Conservation (phyloP, 2,888 invertebrate genomes). For the Brachylomia viminalis region DNA sequence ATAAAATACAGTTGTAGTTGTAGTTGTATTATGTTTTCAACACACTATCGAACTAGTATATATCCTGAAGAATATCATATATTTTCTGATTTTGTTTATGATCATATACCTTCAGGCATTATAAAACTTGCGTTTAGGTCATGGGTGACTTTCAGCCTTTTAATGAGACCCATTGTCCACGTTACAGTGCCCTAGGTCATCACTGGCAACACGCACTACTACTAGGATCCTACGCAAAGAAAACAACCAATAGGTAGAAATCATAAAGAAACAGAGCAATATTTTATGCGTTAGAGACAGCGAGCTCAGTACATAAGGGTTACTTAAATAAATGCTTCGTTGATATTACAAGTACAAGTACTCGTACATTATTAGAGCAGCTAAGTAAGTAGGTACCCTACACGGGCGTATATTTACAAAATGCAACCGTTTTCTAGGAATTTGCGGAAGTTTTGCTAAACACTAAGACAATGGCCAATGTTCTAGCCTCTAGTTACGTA, state of each 20-base stretch:
- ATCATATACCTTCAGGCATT: too few relatives aligned
- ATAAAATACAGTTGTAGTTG: too few relatives aligned
- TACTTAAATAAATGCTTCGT: not conserved
- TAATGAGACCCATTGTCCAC: not conserved
- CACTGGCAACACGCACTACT: not conserved
- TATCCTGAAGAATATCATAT: too few relatives aligned
- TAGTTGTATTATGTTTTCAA: too few relatives aligned
- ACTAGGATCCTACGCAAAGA: not conserved
- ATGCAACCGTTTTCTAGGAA: constrained; percentile 47
- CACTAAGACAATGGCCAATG: constrained; percentile 58
- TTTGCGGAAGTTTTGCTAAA: constrained; percentile 62
- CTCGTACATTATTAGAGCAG: constrained; percentile 23
- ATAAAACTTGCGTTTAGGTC: too few relatives aligned
- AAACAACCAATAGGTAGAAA: not conserved
- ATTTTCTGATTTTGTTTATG: too few relatives aligned
- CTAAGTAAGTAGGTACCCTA: constrained; percentile 3
- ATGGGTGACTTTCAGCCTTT: not conserved
- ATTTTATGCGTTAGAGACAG: not conserved
- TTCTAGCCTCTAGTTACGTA: constrained; percentile 31
- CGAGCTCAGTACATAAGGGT: not conserved
- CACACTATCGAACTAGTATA: too few relatives aligned
- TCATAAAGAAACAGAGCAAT: not conserved
- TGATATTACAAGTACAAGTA: not conserved
- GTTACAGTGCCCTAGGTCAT: not conserved
- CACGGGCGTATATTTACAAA: constrained; percentile 53